Base-by-base conservation (phyloP, 1,140 invertebrate species). In the Lasioglossum baleicum region DNA sequence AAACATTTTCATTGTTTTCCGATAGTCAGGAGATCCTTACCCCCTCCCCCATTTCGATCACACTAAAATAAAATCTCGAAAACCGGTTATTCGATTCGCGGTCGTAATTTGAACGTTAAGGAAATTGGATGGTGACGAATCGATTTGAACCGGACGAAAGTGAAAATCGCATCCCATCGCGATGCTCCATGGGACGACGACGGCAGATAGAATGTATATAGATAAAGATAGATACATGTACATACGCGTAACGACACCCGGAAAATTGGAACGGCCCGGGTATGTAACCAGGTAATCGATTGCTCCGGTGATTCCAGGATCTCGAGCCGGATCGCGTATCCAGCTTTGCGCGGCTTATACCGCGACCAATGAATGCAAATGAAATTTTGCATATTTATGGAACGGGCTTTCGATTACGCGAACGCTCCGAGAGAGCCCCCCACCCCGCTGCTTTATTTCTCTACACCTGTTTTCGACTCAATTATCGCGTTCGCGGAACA, bases 231-330 rank as follows among this genome's bases (percentile, higher is more conserved):
- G 7, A 11, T 11, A 44, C 10, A 11, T 44, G n/a, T n/a, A 20
- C 56, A 58, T 6, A n/a, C 56, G 56, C 7, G 56, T n/a, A 58
- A 58, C n/a, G 56, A 58, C 56, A 20, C 56, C n/a, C 56, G 56
- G 56, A 58, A 58, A 58, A 58, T n/a, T 58, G 56, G 56, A n/a
- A 58, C 56, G 20, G 56, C 1, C n/a, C 1, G 20, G 17, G n/a
- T n/a, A 58, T n/a, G 56, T n/a, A 58, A n/a, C 56, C 56, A 20
- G 56, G 56, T 58, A 58, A 58, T 58, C 56, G 56, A 58, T 58
- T 58, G 56, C n/a, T 58, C 56, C 56, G 56, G 56, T 58, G 56
- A 58, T n/a, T 20, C 56, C 56, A 58, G 56, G 17, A 58, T 58
- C 56, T 58, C 56, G 56, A 8, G 56, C 5, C n/a, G 56, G 56